Conservation (phyloP, 2,888 invertebrate species). For the Allolobophora icterica region DNA sequence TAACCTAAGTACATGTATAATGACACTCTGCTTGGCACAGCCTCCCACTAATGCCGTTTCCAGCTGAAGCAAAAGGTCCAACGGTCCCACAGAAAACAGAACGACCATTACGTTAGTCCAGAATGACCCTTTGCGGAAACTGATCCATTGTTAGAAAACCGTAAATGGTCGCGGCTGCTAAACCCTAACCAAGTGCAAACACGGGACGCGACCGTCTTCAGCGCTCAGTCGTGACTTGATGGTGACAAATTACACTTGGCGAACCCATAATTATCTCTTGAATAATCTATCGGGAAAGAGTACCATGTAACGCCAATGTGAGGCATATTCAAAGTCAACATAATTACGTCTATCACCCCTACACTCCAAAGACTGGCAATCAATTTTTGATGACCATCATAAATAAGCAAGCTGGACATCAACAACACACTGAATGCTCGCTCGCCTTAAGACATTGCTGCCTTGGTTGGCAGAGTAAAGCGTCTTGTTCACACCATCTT, state of each 20-base stretch:
- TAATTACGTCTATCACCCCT: neutral
- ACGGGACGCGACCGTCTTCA: neutral
- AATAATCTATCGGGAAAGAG: neutral
- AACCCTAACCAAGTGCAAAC: neutral
- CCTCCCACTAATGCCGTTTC: neutral
- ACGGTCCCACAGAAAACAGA: neutral
- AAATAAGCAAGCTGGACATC: constrained; percentile 1
- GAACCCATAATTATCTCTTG: constrained; percentile 4
- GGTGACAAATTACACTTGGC: neutral
- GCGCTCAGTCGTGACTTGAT: neutral
- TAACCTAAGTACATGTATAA: neutral
- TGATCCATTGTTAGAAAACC: neutral
- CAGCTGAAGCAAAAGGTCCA: neutral
- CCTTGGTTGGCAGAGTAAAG: neutral
- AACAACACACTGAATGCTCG: neutral
- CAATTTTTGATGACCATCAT: constrained; percentile 11
- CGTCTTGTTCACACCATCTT: constrained; percentile 17
- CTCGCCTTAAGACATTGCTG: neutral
- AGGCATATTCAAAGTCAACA: constrained; percentile 17
- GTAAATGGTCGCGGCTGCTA: neutral
- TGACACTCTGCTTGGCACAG: neutral
- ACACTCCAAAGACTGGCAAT: neutral
- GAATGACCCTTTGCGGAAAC: neutral
- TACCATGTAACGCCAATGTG: neutral
- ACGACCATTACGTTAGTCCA: neutral